Percentiles rank a stretch among this genome's conserved stretches.
phyloP scores from a whole-genome alignment of 2,797 vertebrate species.

The Lutjanus argentimaculatus region DNA sequence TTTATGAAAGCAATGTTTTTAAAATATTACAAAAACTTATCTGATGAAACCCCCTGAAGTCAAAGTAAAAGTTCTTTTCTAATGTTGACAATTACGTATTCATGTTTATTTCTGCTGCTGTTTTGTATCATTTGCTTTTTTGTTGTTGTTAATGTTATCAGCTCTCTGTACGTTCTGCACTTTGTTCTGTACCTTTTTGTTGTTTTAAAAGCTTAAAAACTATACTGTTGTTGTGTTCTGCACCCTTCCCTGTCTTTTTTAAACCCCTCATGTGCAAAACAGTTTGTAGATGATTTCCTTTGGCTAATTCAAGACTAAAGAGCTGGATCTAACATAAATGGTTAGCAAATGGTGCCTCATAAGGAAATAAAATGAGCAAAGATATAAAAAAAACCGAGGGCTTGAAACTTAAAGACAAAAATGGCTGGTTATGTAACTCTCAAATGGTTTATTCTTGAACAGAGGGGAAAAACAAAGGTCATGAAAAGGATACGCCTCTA shows the following conservation, averaged over 20 bases:
- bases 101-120: too few relatives aligned
- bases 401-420: constrained; percentile 1
- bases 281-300: neutral
- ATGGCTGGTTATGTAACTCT: constrained; percentile 29
- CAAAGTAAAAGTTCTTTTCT: too few relatives aligned
- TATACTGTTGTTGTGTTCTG: neutral
- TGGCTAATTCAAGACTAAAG: neutral
- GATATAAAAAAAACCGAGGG: neutral
- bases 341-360: neutral
- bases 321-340: neutral
- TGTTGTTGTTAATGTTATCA: too few relatives aligned
- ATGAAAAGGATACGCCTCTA: neutral
- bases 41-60: too few relatives aligned
- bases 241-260: neutral
- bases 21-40: too few relatives aligned
- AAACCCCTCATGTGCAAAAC: neutral
- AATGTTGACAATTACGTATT: too few relatives aligned
- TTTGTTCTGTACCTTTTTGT: too few relatives aligned
- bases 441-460: constrained; percentile 21
- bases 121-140: too few relatives aligned
- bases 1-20: too few relatives aligned
- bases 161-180: too few relatives aligned
- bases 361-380: neutral
- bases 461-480: neutral
- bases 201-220: neutral